A percentile compares a stretch with the other conserved stretches of the same genome.
phyloP scores from a whole-genome alignment of 2,797 vertebrate species.

The Neosilurus mollespiculum region DNA sequence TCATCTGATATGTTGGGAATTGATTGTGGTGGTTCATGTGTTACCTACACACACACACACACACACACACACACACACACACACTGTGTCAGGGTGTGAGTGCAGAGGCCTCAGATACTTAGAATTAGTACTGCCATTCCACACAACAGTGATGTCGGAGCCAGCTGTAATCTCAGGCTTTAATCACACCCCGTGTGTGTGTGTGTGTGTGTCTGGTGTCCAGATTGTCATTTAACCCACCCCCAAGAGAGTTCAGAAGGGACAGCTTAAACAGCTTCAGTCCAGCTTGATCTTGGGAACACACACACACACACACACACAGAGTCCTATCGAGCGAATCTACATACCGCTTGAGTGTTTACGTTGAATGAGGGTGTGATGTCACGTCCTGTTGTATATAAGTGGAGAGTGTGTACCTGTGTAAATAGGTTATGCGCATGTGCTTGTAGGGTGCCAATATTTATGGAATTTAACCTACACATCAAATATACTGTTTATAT shows the following conservation, averaged over 20 bases:
- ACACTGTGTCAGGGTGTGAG: not conserved
- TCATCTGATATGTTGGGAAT: slow-evolving; percentile 11
- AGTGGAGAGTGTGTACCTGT: too few species aligned
- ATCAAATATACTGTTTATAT: too few species aligned
- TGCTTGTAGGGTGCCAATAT: too few species aligned
- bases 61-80: slow-evolving; percentile 23
- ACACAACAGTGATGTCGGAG: slow-evolving; percentile 18
- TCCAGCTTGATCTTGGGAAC: slow-evolving; percentile 48
- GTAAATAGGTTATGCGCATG: too few species aligned
- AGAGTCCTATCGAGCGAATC: too few species aligned
- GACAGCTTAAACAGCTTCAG: slow-evolving; percentile 56
- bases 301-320: slow-evolving; percentile 35
- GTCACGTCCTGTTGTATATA: too few species aligned
- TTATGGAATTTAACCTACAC: too few species aligned
- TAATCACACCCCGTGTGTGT: slow-evolving; percentile 13
- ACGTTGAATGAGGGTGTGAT: too few species aligned
- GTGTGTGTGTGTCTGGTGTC: slow-evolving; percentile 39
- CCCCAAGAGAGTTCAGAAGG: slow-evolving; percentile 68
- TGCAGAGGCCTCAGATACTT: slow-evolving; percentile 3
- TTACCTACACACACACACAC: slow-evolving; percentile 6
- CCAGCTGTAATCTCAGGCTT: slow-evolving; percentile 28
- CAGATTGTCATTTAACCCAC: slow-evolving; percentile 59
- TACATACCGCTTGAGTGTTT: too few species aligned
- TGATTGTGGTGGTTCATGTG: slow-evolving; percentile 14
- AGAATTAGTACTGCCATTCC: slow-evolving; percentile 7